Base-by-base conservation (phyloP, 1,140 invertebrate species). In the Aporrectodea caliginosa region DNA sequence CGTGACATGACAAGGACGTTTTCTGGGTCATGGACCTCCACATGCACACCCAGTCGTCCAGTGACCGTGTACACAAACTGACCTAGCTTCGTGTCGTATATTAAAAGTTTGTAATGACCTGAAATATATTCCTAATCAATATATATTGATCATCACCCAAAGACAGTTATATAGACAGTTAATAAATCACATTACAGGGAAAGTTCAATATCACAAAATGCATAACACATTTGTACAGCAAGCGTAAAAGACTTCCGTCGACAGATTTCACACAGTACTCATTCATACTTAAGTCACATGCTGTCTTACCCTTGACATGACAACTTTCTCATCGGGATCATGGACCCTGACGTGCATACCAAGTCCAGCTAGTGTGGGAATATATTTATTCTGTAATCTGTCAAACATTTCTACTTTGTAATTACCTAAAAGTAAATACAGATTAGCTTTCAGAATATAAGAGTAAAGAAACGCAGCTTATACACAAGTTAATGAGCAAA, bases 341-440 rank as follows among this genome's bases (percentile, higher is more conserved):
- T 93, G 92, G 0, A 99, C 93, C 90, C 99, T 96, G 2, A 99
- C 98, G 89, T 98, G 96, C 97, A 99, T 99, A 34, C 98, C 98
- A 84, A 99, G 96, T 35, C 95, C 96, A 73, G 94, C 88, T 80
- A 83, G 87, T 83, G 84, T 88, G 82, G 83, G 88, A 78, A 86
- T 84, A 84, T 90, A 90, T 72, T 87, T 81, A 84, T 91, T 91
- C 73, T 84, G 80, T 79, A 84, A 84, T 78, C 80, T 84, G 83
- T 89, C 88, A 86, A 87, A 88, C 71, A 88, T 85, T 84, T 88
- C 86, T 73, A 99, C 95, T 90, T 98, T 99, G 86, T 99, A 99
- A 87, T 96, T 96, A 1, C 97, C 96, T 98, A 88, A 78, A 92
- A 92, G 85, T 58, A 58, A 58, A 58, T 58, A 22, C 43, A 58